Base-by-base conservation (phyloP, 2,113 vertebrate species). In the Sinocyclocheilus rhinocerous region DNA sequence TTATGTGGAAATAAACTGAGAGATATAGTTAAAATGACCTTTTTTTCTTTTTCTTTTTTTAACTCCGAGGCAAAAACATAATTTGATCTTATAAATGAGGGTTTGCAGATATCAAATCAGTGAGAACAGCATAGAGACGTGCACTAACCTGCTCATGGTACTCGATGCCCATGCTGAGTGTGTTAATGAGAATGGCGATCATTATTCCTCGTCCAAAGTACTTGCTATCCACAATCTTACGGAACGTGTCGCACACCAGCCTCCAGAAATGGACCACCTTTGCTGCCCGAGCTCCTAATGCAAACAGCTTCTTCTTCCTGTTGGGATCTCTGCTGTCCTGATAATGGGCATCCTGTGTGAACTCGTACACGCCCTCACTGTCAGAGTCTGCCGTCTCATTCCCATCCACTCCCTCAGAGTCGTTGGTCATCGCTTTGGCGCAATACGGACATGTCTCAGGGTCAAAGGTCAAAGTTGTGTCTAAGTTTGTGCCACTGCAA, bases 181-280 rank as follows among this genome's bases (percentile, higher is more conserved):
- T 99, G 80, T 99, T 99, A 89, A 99, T 98, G 84, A 99, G 95
- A 89, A 99, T 99, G 84, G 98, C 98, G 9, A 99, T 97, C 98
- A 99, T 99, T 92, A 99, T 99, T 59, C 98, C 98, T 20, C 97
- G 94, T 48, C 97, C 97, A 0, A 99, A 99, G 90, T 99, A 99
- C 84, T 99, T 99, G 96, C 98, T 99, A 92, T 99, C 98, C 86
- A 99, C 98, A 0, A 99, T 99, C 92, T 99, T 99, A 61, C 91
- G 93, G 90, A 99, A 99, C 0, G 98, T 99, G 87, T 98, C 96
- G 0, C 97, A 98, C 91, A 99, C 95, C 87, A 98, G 89, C 0
- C 93, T 96, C 97, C 97, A 98, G 92, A 97, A 97, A 86, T 91
- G 95, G 79, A 98, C 93, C 5, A 96, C 89, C 29, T 89, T 95